A percentile compares a stretch with the other conserved stretches of the same genome.
Conservation (phyloP, 2,113 vertebrate genomes). For the Zosterops borbonicus region DNA sequence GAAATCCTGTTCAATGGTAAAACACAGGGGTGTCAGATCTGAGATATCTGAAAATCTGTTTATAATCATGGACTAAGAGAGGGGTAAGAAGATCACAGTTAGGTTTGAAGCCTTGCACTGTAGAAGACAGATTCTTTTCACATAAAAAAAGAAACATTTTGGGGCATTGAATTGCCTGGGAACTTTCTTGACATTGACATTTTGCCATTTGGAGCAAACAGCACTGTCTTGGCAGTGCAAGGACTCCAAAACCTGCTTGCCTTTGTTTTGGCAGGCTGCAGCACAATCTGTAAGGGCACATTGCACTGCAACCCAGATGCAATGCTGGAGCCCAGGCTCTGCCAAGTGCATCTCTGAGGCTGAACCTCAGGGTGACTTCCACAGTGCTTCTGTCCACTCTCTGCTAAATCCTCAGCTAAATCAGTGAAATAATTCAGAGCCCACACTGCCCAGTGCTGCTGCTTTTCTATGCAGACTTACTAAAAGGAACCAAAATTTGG, state of each 20-base stretch:
- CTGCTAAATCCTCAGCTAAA: neutral
- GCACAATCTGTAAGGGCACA: neutral
- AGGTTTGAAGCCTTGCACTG: neutral
- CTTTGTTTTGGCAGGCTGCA: neutral
- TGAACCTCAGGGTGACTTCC: neutral
- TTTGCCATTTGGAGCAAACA: neutral
- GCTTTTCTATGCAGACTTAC: neutral
- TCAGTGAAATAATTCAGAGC: neutral
- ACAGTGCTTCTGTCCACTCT: neutral
- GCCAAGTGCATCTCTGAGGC: neutral
- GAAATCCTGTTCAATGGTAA: neutral
- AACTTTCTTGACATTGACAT: neutral
- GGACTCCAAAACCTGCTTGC: neutral
- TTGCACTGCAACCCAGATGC: fast-evolving
- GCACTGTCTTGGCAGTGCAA: neutral
- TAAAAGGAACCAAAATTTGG: neutral
- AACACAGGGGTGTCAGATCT: neutral
- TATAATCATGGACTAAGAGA: neutral
- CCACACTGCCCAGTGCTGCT: neutral
- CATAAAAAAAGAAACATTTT: neutral
- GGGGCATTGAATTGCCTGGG: neutral
- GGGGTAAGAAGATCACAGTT: neutral
- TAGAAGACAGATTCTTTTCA: neutral
- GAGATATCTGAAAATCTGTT: neutral
- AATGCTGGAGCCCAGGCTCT: neutral